Evolutionary conservation across 2,113 vertebrate species (phyloP).

Genomic region (Caloenas nicobarica): DNA sequence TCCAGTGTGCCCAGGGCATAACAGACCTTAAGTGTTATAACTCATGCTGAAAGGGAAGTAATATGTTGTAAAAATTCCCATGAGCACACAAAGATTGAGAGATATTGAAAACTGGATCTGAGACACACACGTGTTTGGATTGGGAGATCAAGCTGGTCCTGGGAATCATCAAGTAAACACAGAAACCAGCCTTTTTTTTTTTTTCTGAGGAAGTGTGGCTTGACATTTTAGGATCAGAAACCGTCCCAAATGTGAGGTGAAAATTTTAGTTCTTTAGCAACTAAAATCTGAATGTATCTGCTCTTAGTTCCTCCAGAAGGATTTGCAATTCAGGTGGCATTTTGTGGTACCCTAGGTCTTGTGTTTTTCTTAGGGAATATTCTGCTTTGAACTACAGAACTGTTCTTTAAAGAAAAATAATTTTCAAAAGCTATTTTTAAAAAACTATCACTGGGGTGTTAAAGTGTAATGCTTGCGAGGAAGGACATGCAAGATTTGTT

Average conservation of each 20-base stretch:
- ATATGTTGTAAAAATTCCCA: neutral
- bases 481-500: neutral
- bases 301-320: neutral
- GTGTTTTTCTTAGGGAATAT: neutral
- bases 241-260: neutral
- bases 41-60: neutral
- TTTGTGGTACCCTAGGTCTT: neutral
- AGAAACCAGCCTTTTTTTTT: neutral
- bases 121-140: rapidly evolving
- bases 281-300: neutral
- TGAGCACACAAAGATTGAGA: neutral
- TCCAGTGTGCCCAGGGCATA: neutral
- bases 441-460: neutral
- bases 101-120: neutral
- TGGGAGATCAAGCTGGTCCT: neutral
- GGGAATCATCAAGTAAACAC: neutral
- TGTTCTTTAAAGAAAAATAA: neutral
- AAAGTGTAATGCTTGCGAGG: neutral
- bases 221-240: neutral
- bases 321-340: neutral
- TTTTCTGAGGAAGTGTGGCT: neutral
- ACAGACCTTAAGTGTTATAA: neutral
- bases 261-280: neutral
- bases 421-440: neutral
- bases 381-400: neutral